Evolutionary conservation across 1,140 invertebrate species (phyloP).

Genomic region (Drosophila takahashii): DNA sequence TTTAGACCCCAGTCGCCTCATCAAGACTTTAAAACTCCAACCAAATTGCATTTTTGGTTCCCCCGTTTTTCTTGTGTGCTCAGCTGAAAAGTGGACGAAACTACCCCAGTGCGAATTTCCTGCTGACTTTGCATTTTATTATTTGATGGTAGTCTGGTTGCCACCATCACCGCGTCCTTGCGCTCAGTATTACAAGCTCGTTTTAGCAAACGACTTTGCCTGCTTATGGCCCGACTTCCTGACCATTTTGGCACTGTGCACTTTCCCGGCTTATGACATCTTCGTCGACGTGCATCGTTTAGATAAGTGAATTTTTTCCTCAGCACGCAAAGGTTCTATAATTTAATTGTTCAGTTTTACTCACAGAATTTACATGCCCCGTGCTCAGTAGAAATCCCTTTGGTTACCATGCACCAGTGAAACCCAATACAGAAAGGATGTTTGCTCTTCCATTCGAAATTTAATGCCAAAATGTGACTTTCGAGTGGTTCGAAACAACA

Average conservation of each 20-base stretch:
- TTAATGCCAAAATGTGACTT: constrained; percentile 75
- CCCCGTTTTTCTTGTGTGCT: constrained; percentile 16
- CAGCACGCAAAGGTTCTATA: constrained; percentile 5
- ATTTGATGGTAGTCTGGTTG: constrained; percentile 52
- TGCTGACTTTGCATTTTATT: constrained; percentile 69
- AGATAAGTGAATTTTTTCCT: constrained; percentile 50
- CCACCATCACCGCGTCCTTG: constrained; percentile 9
- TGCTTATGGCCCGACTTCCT: constrained; percentile 65
- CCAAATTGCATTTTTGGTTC: constrained; percentile 15
- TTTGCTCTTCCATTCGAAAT: constrained; percentile 52
- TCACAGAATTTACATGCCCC: neutral
- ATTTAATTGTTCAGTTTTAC: neutral
- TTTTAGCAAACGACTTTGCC: constrained; percentile 51
- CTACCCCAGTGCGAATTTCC: constrained; percentile 58
- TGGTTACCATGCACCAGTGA: constrained; percentile 11
- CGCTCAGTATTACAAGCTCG: constrained; percentile 28
- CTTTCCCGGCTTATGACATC: constrained; percentile 32
- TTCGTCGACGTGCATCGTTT: constrained; percentile 48
- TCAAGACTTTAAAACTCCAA: constrained; percentile 28
- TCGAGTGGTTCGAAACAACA: constrained; percentile 62
- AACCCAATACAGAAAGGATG: constrained; percentile 61
- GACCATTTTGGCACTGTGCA: constrained; percentile 46
- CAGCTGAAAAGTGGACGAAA: constrained; percentile 30
- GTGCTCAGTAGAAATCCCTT: neutral
- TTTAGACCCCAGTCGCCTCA: neutral